Evolutionary conservation across 2,888 invertebrate genomes (phyloP), one percentile per base, ranked within the genome.

Genomic region (Sinodicranocentrus sp.): DNA sequence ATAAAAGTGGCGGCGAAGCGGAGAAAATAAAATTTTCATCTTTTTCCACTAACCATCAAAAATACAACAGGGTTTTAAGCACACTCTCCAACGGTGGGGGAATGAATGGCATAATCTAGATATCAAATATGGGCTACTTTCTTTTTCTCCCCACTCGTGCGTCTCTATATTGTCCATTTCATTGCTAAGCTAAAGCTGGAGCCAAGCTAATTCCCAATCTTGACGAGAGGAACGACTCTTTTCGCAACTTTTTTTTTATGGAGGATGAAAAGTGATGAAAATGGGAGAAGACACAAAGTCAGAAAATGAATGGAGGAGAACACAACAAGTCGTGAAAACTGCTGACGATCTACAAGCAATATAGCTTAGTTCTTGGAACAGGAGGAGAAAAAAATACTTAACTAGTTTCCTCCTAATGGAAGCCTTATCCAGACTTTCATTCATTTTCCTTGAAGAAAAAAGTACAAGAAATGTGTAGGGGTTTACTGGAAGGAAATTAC

Each of bases 201-300:
- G 3, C 10, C 33, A 57, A n/a, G 57, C 57, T 57, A 57, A 57
- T 57, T 57, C 57, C 57, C 57, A 21, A 65, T 17, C 33, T 23
- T 23, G 25, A 6, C 25, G 52, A 26, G 25, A 25, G 8, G 59
- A 39, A 28, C n/a, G 48, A 68, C 48, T 48, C 26, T 52, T 70
- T 33, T 28, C 33, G 19, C 70, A 17, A 19, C 26, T 28, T 5
- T 33, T 10, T 1, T 15, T 21, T 57, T 19, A 73, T 44, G 26
- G 61, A 73, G 21, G 43, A 23, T 23, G 73, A 73, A 61, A 61
- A 44, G 25, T 73, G 73, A 73, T 61, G 73, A 73, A 61, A 73
- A 73, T 73, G 59, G 19, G 73, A 61, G 21, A 61, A 73, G 61
- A 44, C 61, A 61, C 44, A 15, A 48, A 54, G 19, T 52, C 63